These are phyloP conservation scores for Tenualosa ilisha DNA, from an alignment of 2,797 vertebrate species.

Conservation along the genomic window DNA sequence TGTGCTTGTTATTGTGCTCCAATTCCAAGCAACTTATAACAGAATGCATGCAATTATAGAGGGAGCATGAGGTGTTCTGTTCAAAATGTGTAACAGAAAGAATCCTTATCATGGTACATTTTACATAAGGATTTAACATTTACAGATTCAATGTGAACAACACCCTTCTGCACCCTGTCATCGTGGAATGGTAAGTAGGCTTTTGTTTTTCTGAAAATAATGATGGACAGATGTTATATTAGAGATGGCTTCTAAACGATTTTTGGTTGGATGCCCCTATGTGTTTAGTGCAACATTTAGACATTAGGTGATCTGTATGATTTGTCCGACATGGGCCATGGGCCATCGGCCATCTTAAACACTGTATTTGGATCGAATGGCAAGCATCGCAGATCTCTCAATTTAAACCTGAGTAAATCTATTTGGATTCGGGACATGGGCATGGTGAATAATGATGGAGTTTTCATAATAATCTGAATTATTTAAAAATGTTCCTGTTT, in stretches of 20 bases:
- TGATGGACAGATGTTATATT: not conserved
- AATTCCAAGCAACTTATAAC: not conserved
- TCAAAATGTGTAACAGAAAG: not conserved
- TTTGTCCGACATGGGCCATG: no score
- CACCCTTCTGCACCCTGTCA: slow-evolving; percentile 85
- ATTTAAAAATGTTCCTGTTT: not conserved
- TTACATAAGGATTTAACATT: not conserved
- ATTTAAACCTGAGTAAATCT: no score
- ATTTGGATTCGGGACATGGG: not conserved
- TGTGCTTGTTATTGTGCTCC: no score
- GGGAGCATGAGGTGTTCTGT: not conserved
- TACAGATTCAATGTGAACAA: slow-evolving; percentile 90
- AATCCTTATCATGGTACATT: not conserved
- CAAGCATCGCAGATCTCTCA: no score
- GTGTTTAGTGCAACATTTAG: no score
- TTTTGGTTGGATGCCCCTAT: not conserved
- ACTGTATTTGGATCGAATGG: no score
- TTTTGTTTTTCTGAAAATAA: not conserved
- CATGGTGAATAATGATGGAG: not conserved
- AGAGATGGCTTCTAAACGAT: no score
- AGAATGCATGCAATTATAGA: not conserved
- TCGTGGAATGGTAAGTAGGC: slow-evolving; percentile 88
- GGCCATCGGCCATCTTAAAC: no score
- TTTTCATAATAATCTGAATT: not conserved
- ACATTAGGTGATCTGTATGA: no score